These are phyloP conservation scores for Musca vetustissima DNA, from an alignment of 1,140 invertebrate species.

Conservation along the genomic window DNA sequence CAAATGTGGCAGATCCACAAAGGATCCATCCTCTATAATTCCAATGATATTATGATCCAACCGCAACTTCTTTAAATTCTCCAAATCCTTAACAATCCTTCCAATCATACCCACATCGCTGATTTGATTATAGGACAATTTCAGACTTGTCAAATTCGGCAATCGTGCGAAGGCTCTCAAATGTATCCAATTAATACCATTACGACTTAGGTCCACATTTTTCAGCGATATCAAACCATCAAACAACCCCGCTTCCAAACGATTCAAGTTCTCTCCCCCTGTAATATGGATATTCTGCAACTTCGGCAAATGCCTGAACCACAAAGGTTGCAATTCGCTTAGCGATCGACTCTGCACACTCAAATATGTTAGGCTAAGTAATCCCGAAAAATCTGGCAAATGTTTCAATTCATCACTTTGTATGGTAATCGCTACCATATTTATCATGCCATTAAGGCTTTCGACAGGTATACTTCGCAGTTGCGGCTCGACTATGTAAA, in stretches of 20 bases:
- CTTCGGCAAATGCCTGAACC: conserved; percentile 71
- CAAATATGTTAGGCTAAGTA: conserved; percentile 66
- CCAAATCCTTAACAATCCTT: conserved; percentile 72
- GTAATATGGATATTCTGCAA: conserved; percentile 76
- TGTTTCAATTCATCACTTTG: conserved; percentile 73
- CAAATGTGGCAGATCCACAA: conserved; percentile 75
- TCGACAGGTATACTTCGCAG: conserved; percentile 75
- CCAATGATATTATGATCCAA: conserved; percentile 72
- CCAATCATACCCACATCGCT: conserved; percentile 77
- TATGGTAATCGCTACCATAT: conserved; percentile 79
- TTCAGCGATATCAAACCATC: conserved; percentile 72
- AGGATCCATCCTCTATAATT: conserved; percentile 72
- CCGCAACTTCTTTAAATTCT: conserved; percentile 67
- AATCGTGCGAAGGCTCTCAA: conserved; percentile 72
- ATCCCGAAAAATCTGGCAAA: conserved; percentile 67
- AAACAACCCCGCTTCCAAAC: conserved; percentile 72
- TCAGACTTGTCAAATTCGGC: conserved; percentile 70
- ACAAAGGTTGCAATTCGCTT: conserved; percentile 68
- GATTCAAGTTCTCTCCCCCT: conserved; percentile 65
- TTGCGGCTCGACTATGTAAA: conserved; percentile 82
- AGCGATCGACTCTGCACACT: conserved; percentile 71
- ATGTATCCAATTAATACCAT: conserved; percentile 78
- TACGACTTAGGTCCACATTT: conserved; percentile 75
- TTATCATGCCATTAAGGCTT: conserved; percentile 71
- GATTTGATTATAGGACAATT: conserved; percentile 71